These are phyloP conservation scores for Sinocyclocheilus grahami DNA, from an alignment of 2,113 vertebrate species.

Conservation along the genomic window DNA sequence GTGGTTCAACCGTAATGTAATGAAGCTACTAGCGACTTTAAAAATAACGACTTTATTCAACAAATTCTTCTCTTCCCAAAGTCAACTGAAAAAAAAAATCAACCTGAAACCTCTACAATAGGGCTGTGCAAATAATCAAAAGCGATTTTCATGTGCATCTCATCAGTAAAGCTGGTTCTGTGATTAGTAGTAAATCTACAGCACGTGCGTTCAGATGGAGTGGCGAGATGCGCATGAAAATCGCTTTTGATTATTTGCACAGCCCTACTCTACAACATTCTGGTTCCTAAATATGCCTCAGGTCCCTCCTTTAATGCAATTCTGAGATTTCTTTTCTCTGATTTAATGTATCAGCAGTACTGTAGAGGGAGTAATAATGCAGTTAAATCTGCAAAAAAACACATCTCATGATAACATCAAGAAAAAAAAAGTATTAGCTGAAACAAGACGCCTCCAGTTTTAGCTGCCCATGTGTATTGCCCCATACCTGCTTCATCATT, in stretches of 20 bases:
- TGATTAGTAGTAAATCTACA: too few species aligned
- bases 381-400: slow-evolving; percentile 1
- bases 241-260: too few species aligned
- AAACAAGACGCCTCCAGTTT: background rate
- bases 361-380: background rate
- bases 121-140: too few species aligned
- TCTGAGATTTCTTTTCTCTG: background rate
- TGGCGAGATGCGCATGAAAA: too few species aligned
- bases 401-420: background rate
- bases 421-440: background rate
- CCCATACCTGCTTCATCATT: slow-evolving; percentile 60
- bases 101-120: background rate
- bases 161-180: too few species aligned
- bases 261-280: background rate
- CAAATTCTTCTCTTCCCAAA: too few species aligned
- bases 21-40: too few species aligned
- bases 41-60: too few species aligned
- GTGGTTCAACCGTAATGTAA: too few species aligned
- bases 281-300: background rate
- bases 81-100: too few species aligned
- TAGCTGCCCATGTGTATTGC: background rate
- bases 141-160: too few species aligned
- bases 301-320: background rate
- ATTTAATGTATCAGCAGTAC: background rate
- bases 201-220: too few species aligned